A percentile compares a stretch with the other conserved stretches of the same genome.
These are phyloP conservation scores for Synergus umbraculus DNA, from an alignment of 2,888 invertebrate genomes.

Conservation along the genomic window DNA sequence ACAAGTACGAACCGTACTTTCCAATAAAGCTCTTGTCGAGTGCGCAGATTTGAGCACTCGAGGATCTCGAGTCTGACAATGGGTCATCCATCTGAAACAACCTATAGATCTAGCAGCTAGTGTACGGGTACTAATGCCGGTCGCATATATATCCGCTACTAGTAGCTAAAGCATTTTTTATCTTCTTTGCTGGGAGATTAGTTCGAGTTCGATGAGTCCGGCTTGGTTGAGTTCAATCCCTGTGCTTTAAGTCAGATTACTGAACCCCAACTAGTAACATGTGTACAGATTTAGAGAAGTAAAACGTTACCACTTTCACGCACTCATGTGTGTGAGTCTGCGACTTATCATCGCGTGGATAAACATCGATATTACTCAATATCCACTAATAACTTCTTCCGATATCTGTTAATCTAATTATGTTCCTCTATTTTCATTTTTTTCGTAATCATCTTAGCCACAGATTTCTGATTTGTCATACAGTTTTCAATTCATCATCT, in stretches of 20 bases:
- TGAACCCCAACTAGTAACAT: conserved; percentile 60
- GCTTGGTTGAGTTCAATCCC: conserved; percentile 55
- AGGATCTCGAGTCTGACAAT: conserved; percentile 66
- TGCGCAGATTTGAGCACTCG: conserved; percentile 64
- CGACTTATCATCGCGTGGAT: conserved; percentile 12
- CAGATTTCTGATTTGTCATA: too few relatives aligned
- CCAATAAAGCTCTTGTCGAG: conserved; percentile 65
- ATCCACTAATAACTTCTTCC: not conserved
- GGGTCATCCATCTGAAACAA: conserved; percentile 65
- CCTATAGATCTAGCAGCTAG: conserved; percentile 51
- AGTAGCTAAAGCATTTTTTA: conserved; percentile 47
- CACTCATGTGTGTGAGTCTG: not conserved
- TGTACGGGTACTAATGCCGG: conserved; percentile 19
- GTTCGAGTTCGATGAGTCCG: conserved; percentile 63
- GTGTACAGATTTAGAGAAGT: conserved; percentile 54
- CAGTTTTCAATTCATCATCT: not conserved
- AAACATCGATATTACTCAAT: conserved; percentile 16
- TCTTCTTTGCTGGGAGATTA: conserved; percentile 64
- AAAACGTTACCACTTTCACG: conserved; percentile 9
- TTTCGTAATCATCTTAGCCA: too few relatives aligned
- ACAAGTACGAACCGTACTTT: conserved; percentile 61
- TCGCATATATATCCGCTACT: conserved; percentile 33
- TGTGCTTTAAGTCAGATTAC: conserved; percentile 62
- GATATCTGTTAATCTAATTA: not conserved
- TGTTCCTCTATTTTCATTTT: too few relatives aligned